Evolutionary conservation across 2,888 invertebrate species (phyloP).

Genomic region (Dioctria rufipes): DNA sequence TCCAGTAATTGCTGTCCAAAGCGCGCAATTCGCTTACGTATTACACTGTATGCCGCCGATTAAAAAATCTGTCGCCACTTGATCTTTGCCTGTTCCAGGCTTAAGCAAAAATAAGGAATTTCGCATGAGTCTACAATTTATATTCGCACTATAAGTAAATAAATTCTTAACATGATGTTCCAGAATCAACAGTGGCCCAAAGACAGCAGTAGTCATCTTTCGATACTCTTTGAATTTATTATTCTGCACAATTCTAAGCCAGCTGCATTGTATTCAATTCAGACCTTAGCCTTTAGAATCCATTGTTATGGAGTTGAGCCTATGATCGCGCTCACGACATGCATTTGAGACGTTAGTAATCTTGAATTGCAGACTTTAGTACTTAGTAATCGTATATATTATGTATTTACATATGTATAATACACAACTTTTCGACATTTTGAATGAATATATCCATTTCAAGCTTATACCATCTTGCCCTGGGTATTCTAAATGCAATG

Average conservation of each 20-base stretch:
- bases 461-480: constrained; percentile 21
- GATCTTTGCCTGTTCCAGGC: neutral
- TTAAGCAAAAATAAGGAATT: constrained; percentile 31
- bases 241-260: constrained; percentile 8
- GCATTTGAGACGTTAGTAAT: constrained; percentile 33
- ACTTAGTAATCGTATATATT: neutral
- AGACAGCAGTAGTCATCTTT: constrained; percentile 29
- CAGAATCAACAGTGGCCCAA: constrained; percentile 17
- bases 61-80: constrained; percentile 21
- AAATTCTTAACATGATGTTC: constrained; percentile 43
- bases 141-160: constrained; percentile 44
- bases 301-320: constrained; percentile 15
- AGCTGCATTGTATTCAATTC: neutral
- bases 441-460: constrained; percentile 41
- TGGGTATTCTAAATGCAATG: neutral
- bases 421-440: constrained; percentile 27
- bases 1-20: constrained; percentile 28
- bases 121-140: constrained; percentile 49
- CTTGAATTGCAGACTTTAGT: constrained; percentile 39
- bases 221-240: constrained; percentile 32
- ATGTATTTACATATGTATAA: no score
- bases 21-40: constrained; percentile 22
- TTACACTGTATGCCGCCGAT: constrained; percentile 5
- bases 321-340: neutral
- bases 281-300: neutral